Evolutionary conservation across 2,888 invertebrate species (phyloP).

Genomic region (Unio pictorum): DNA sequence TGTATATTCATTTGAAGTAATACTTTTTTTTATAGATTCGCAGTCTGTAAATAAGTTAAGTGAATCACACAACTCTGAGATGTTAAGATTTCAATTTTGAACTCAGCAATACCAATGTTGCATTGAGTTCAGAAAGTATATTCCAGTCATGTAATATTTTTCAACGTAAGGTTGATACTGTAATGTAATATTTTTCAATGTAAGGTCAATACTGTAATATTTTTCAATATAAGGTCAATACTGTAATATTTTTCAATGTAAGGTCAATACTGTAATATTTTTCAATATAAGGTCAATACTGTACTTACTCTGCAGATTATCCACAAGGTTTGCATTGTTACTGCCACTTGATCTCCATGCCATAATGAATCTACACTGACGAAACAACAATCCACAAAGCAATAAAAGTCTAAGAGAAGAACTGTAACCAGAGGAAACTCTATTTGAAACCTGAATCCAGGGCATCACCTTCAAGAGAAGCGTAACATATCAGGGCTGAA

Average conservation of each 20-base stretch:
- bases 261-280: too few species aligned
- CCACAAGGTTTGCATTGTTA: conserved; percentile 55
- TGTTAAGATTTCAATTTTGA: neutral
- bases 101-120: neutral
- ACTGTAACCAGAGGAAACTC: too few species aligned
- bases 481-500: too few species aligned
- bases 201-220: neutral
- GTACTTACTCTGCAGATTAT: conserved; percentile 57
- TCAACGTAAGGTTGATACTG: neutral
- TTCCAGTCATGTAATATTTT: too few species aligned
- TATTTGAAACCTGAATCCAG: too few species aligned
- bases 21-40: too few species aligned
- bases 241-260: neutral
- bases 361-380: conserved; percentile 39
- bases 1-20: too few species aligned
- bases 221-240: neutral
- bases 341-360: conserved; percentile 65
- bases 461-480: too few species aligned
- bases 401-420: too few species aligned
- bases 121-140: too few species aligned
- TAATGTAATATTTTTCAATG: neutral
- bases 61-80: too few species aligned
- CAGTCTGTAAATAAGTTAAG: neutral
- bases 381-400: neutral
- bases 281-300: neutral